phyloP scores from a whole-genome alignment of 2,888 invertebrate species.

The Aphrophora alni region DNA sequence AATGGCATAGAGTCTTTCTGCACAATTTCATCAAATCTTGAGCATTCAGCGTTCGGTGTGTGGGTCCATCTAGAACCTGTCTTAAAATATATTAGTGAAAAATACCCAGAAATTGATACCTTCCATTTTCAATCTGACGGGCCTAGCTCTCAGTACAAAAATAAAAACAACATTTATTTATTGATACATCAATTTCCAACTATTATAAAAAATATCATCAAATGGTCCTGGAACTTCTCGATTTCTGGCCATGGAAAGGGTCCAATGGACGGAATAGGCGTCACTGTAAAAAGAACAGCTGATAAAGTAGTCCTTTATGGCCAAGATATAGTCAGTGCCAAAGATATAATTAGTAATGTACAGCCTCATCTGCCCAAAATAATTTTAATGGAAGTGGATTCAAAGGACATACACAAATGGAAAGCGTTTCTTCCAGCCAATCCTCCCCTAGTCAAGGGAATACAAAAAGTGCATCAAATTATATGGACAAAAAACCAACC shows the following conservation, averaged over 20 bases:
- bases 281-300: background rate
- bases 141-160: conserved; percentile 3
- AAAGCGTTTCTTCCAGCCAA: too few relatives aligned
- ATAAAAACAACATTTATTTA: background rate
- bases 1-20: conserved; percentile 12
- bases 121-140: background rate
- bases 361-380: too few relatives aligned
- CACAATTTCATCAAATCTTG: background rate
- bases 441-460: too few relatives aligned
- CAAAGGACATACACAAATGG: too few relatives aligned
- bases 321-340: too few relatives aligned
- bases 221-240: conserved; percentile 2
- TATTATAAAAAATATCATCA: background rate
- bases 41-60: background rate
- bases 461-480: too few relatives aligned
- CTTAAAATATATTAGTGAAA: background rate
- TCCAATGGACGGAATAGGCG: background rate
- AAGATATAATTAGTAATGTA: too few relatives aligned
- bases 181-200: background rate
- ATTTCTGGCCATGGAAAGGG: conserved; percentile 12
- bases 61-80: conserved; percentile 19
- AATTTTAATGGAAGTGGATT: background rate
- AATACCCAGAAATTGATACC: background rate
- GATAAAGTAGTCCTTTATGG: background rate
- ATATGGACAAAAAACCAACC: too few relatives aligned